Conservation (phyloP, 2,888 invertebrate species). For the Phragmatobia fuliginosa region DNA sequence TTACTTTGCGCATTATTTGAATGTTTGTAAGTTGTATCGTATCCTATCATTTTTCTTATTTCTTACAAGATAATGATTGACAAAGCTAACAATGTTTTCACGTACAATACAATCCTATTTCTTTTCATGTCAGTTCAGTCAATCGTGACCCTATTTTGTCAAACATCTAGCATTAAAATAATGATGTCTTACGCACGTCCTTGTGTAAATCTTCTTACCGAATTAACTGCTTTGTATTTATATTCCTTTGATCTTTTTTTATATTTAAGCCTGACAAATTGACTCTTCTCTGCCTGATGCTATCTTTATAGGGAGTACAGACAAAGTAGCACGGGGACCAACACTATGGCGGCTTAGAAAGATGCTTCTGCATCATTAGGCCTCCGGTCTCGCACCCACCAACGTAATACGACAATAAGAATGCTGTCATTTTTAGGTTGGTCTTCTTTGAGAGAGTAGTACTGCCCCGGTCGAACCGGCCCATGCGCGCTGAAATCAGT, state of each 20-base stretch:
- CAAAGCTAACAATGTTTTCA: neutral
- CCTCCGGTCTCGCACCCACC: too few species aligned
- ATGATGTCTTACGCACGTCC: slow-evolving; percentile 4
- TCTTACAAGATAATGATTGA: neutral
- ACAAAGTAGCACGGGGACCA: too few species aligned
- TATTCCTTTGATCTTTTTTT: slow-evolving; percentile 14
- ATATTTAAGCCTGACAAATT: neutral
- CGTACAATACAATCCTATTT: neutral
- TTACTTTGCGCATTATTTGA: neutral
- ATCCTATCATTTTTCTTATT: neutral
- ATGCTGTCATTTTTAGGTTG: too few species aligned
- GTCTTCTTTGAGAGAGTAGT: too few species aligned
- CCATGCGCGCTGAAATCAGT: too few species aligned
- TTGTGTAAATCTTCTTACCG: neutral
- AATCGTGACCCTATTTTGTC: slow-evolving; percentile 26
- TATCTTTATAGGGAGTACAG: too few species aligned
- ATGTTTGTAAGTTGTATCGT: neutral
- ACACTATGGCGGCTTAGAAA: too few species aligned
- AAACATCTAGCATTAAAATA: slow-evolving; percentile 15
- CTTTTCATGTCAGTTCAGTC: neutral
- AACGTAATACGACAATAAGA: too few species aligned
- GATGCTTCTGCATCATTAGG: too few species aligned
- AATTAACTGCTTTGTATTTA: slow-evolving; percentile 16
- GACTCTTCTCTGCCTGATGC: too few species aligned
- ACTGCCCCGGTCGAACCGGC: too few species aligned